Evolutionary conservation across 1,140 invertebrate genomes (phyloP), one percentile per base, ranked within the genome.

Genomic region (Panagrolaimus sp.): DNA sequence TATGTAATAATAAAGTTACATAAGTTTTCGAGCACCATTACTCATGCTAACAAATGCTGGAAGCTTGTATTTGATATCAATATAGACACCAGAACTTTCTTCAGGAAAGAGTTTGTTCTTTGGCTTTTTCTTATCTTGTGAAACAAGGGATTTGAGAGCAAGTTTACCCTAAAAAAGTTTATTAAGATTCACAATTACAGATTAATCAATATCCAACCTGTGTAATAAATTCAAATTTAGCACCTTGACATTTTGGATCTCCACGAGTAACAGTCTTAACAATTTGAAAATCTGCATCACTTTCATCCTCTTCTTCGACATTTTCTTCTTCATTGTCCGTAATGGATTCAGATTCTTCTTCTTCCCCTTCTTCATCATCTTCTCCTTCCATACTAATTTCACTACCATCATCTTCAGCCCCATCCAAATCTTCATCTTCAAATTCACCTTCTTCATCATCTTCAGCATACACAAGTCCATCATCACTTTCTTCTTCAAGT

Each of bases 171-270:
- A 14, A 68, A 68, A 71, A 26, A 7, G 2, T 0, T 6, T 8
- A 6, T n/a, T 1, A 5, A 44, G 26, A 10, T 0, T 14, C 0
- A 65, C 12, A 58, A 21, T 21, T 1, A 58, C 52, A 17, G 17
- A 12, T 0, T n/a, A 12, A 14, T 17, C 15, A 58, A 17, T 2
- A 12, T 58, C 52, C 17, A 21, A 12, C 52, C 0, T 97, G 85
- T 94, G 94, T 70, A 94, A 91, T 43, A 96, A 96, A 85, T 89
- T 93, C 75, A 94, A 97, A 86, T 96, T 95, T 38, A 38, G 32
- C 32, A 38, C 32, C 32, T 38, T 38, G 32, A 38, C 2, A 38
- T 38, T 38, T 38, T 38, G 32, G 32, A 38, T 38, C 32, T 4
- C 32, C 32, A 38, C 32, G 32, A 38, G 32, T 38, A 38, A 38